A percentile compares a stretch with the other conserved stretches of the same genome.
Evolutionary conservation across 2,888 invertebrate species (phyloP).

Genomic region (Arenicola marina): DNA sequence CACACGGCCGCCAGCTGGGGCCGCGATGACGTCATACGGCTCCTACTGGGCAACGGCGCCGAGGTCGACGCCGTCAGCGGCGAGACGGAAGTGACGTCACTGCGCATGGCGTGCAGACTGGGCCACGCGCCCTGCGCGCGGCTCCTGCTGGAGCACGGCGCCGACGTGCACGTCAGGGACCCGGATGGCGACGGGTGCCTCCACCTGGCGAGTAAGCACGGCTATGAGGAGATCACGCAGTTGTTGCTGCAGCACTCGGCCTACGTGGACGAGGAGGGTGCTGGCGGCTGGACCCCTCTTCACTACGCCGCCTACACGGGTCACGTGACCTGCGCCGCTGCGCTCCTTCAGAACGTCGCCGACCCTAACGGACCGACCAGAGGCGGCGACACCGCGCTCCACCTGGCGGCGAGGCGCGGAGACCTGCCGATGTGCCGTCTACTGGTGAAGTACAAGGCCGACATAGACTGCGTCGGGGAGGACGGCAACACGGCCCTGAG

Average conservation of each 20-base stretch:
- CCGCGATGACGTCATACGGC: constrained; percentile 6
- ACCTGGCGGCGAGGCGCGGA: constrained; percentile 19
- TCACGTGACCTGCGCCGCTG: constrained; percentile 47
- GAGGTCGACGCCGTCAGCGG: neutral
- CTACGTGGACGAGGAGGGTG: constrained; percentile 16
- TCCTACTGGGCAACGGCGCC: constrained; percentile 50
- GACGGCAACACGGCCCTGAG: constrained; percentile 15
- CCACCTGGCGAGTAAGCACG: constrained; percentile 50
- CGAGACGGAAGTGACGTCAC: neutral
- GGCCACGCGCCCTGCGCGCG: constrained; percentile 9
- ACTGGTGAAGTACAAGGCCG: constrained; percentile 13
- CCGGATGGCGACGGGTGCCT: constrained; percentile 40
- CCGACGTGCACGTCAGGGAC: constrained; percentile 6
- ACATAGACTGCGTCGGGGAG: constrained; percentile 12
- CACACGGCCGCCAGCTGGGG: constrained; percentile 23
- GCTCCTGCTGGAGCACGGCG: constrained; percentile 15
- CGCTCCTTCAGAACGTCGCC: constrained; percentile 49
- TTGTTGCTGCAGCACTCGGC: constrained; percentile 1
- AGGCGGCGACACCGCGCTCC: constrained; percentile 15
- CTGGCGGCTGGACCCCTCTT: constrained; percentile 55
- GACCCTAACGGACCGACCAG: constrained; percentile 28
- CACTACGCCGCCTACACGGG: constrained; percentile 55
- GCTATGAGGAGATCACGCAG: constrained; percentile 6
- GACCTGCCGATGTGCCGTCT: constrained; percentile 5
- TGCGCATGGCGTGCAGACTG: constrained; percentile 17